A percentile compares a stretch with the other conserved stretches of the same genome.
Conservation (phyloP, 1,140 invertebrate species). For the Drosophila pseudoobscura region DNA sequence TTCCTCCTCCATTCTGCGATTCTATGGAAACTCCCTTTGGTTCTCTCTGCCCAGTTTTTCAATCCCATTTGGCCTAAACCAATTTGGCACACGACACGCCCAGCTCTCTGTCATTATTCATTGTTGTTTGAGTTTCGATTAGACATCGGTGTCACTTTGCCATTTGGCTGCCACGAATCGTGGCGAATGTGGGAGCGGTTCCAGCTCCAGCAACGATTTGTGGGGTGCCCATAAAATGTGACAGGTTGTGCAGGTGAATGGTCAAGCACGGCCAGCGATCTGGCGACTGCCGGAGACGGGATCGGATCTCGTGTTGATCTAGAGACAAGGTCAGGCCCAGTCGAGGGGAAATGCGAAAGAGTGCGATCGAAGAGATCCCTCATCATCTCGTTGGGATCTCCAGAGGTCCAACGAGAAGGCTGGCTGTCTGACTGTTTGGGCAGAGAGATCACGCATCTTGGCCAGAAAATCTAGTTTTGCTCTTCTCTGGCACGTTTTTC, state of each 20-base stretch:
- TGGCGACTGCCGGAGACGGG: slow-evolving; percentile 9
- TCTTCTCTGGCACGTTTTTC: slow-evolving; percentile 58
- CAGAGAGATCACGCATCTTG: slow-evolving; percentile 52
- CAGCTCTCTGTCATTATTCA: slow-evolving; percentile 59
- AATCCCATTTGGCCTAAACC: slow-evolving; percentile 48
- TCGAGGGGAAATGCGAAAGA: no score
- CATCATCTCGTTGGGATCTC: slow-evolving; percentile 20
- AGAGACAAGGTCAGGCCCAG: slow-evolving; percentile 31
- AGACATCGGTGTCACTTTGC: slow-evolving; percentile 52
- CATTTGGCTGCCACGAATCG: slow-evolving; percentile 29
- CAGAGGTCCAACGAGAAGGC: slow-evolving; percentile 3
- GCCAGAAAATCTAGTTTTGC: slow-evolving; percentile 70
- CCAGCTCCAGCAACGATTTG: neutral
- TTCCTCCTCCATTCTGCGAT: neutral
- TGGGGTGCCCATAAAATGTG: slow-evolving; percentile 35
- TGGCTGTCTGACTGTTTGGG: slow-evolving; percentile 4
- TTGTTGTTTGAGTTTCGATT: slow-evolving; percentile 57
- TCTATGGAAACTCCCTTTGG: neutral
- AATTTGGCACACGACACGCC: slow-evolving; percentile 60
- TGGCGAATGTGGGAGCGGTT: slow-evolving; percentile 47
- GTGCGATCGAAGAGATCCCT: neutral
- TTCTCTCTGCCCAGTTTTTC: slow-evolving; percentile 11
- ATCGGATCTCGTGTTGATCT: slow-evolving; percentile 47
- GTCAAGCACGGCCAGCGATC: slow-evolving; percentile 18
- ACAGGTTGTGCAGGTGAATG: slow-evolving; percentile 61